phyloP scores from a whole-genome alignment of 2,113 vertebrate species.

The Rallus limicola region DNA sequence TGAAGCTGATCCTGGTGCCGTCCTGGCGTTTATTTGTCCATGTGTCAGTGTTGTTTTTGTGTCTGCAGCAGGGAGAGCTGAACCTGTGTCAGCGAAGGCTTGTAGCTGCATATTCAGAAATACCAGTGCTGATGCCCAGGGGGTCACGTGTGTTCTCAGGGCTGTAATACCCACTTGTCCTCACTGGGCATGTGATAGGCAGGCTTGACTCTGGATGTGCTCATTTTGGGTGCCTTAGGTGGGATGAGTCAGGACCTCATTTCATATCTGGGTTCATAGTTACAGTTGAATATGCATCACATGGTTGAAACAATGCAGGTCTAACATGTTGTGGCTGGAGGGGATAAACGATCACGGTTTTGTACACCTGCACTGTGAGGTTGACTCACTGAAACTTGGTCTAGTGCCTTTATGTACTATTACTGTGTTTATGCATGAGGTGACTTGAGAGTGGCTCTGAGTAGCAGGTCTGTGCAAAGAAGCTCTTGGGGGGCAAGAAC shows the following conservation, averaged over 20 bases:
- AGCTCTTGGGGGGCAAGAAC: background rate
- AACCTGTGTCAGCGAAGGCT: rapidly evolving
- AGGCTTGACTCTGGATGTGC: background rate
- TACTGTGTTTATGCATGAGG: background rate
- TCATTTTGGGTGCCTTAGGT: background rate
- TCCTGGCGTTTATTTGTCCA: background rate
- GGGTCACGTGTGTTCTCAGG: background rate
- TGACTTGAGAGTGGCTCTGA: background rate
- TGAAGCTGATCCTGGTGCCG: background rate
- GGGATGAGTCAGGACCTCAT: background rate
- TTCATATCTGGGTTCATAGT: background rate
- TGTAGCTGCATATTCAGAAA: rapidly evolving
- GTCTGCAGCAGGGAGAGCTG: background rate
- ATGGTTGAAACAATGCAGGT: background rate
- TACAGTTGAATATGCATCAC: background rate
- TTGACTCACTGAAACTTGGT: background rate
- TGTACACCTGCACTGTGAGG: background rate
- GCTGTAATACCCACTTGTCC: background rate
- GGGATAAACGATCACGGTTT: background rate
- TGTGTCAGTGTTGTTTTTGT: background rate
- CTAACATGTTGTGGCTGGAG: background rate
- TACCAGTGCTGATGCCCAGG: background rate
- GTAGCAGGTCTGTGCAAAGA: background rate
- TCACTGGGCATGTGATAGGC: background rate
- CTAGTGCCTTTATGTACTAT: background rate